Percentiles rank a stretch among this genome's conserved stretches.
These are phyloP conservation scores for Brevipalpus yothersi DNA, from an alignment of 1,140 invertebrate genomes.

Conservation along the genomic window DNA sequence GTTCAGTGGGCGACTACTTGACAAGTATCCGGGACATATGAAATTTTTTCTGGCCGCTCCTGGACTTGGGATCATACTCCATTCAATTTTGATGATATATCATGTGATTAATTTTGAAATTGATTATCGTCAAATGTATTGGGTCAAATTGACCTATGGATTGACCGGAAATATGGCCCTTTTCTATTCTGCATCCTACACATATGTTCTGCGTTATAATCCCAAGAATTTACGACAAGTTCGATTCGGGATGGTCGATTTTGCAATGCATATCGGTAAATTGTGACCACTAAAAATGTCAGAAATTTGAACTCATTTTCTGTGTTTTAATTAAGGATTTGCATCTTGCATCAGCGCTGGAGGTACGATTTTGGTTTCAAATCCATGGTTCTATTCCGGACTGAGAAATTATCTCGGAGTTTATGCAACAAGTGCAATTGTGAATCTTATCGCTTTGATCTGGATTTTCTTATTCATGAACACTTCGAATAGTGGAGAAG, in stretches of 20 bases:
- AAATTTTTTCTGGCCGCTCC: neutral
- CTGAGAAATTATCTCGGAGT: neutral
- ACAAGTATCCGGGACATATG: slow-evolving; percentile 1
- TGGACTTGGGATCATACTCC: neutral
- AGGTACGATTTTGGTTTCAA: neutral
- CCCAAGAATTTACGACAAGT: neutral
- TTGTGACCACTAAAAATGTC: neutral
- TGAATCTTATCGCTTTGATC: neutral
- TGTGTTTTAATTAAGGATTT: neutral
- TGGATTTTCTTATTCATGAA: neutral
- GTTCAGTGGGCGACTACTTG: slow-evolving; percentile 3
- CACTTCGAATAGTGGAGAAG: neutral
- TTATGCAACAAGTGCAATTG: neutral
- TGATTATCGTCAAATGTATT: neutral
- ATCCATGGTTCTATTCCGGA: neutral
- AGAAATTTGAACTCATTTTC: neutral
- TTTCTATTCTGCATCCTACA: neutral
- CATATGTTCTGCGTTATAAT: neutral
- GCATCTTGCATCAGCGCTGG: neutral
- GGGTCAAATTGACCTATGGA: neutral
- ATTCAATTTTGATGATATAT: neutral
- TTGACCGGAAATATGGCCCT: neutral
- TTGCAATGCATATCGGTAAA: slow-evolving; percentile 3
- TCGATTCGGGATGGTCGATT: slow-evolving; percentile 4
- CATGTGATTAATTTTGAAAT: neutral